Evolutionary conservation across 2,888 invertebrate genomes (phyloP).

Genomic region (Tolmerus cingulatus): DNA sequence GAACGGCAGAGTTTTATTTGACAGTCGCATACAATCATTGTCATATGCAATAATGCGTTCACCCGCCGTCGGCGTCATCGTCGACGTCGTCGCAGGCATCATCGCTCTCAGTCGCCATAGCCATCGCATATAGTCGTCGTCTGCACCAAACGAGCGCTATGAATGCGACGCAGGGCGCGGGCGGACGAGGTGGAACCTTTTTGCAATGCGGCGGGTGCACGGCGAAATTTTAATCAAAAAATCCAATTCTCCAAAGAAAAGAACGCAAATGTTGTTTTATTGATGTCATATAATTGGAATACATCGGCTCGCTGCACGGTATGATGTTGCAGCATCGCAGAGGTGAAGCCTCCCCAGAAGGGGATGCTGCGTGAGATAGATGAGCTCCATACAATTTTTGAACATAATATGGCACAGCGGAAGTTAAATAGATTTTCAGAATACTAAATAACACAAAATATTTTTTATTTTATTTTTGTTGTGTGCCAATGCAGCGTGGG

Average conservation of each 20-base stretch:
- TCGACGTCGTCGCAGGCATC: neutral
- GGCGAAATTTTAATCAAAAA: constrained; percentile 27
- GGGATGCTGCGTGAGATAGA: neutral
- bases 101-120: neutral
- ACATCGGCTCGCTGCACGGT: neutral
- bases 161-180: neutral
- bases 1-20: constrained; percentile 25
- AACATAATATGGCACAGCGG: neutral
- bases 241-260: constrained; percentile 37
- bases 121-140: neutral
- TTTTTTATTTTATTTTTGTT: neutral
- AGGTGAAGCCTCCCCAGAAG: neutral
- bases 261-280: constrained; percentile 23
- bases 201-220: constrained; percentile 7
- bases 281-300: constrained; percentile 39
- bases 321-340: neutral
- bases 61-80: constrained; percentile 21
- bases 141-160: neutral
- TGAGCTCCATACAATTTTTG: neutral
- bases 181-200: neutral
- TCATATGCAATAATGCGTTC: constrained; percentile 37
- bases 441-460: neutral
- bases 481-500: too few relatives aligned
- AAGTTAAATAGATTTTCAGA: neutral
- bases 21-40: constrained; percentile 38